Base-by-base conservation (phyloP, 2,888 invertebrate genomes). In the Lasioglossum morio region DNA sequence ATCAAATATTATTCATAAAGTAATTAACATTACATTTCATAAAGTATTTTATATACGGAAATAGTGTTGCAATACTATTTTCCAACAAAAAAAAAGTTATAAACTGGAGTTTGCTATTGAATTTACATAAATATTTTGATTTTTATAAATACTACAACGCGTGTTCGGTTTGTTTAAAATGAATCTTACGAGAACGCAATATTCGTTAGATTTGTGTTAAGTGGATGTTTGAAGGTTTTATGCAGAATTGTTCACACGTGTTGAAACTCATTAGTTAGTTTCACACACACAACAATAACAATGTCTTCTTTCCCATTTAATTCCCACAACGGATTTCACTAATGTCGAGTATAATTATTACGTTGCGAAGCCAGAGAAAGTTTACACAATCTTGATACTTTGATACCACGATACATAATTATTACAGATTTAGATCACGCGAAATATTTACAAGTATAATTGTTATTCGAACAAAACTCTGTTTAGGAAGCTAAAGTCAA, bases 311-410 rank as follows among this genome's bases (percentile, higher is more conserved):
- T 73, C 34, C 19, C 60, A 82, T 86, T 60, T 63, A 63, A 78
- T 81, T 81, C 77, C 72, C 80, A 77, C 86, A 78, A 83, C 79
- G 84, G 89, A 88, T 91, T 92, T 91, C 92, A 90, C 89, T 79
- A 73, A 80, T 60, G 77, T 46, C 57, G 72, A 37, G 72, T 88
- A 79, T 84, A 88, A 88, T 90, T 80, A 88, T 84, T 88, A 90
- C 88, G 86, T 79, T 88, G 66, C 84, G 75, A 75, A 86, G 70
- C 60, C 82, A 78, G 92, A 88, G 92, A 92, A 92, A 92, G 92
- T 89, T 81, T 82, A 87, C 53, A 53, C 57, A 72, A 83, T 74
- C 40, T 30, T 43, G 73, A 73, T 77, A 72, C 81, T 77, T 72
- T 69, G 48, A 12, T 40, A 48, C 14, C 63, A 46, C 75, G 27